These are phyloP conservation scores for Oligia latruncula DNA, from an alignment of 2,888 invertebrate genomes.

Conservation along the genomic window DNA sequence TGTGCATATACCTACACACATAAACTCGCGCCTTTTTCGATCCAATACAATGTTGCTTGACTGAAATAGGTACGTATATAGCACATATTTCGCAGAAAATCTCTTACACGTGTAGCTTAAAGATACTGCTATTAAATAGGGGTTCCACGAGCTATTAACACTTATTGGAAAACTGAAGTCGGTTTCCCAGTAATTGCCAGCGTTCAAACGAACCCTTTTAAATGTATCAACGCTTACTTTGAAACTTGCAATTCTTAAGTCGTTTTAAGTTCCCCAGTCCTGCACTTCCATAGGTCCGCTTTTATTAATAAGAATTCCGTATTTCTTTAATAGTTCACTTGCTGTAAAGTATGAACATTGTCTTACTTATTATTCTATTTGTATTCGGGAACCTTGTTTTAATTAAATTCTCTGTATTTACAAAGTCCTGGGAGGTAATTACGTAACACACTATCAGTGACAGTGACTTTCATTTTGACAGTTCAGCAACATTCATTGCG, in stretches of 20 bases:
- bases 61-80: neutral
- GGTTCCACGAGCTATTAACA: neutral
- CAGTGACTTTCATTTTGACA: too few relatives aligned
- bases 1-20: too few relatives aligned
- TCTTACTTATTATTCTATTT: neutral
- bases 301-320: constrained; percentile 35
- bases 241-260: constrained; percentile 5
- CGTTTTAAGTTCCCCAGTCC: neutral
- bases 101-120: neutral
- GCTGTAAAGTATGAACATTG: constrained; percentile 1
- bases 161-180: neutral
- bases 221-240: constrained; percentile 16
- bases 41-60: neutral
- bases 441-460: too few relatives aligned
- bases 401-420: constrained; percentile 24
- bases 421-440: neutral
- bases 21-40: too few relatives aligned
- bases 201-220: constrained; percentile 6
- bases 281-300: constrained; percentile 10
- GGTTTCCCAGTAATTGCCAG: neutral
- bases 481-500: too few relatives aligned
- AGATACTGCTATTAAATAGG: neutral
- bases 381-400: neutral
- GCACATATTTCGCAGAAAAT: neutral
- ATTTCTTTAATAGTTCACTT: constrained; percentile 16